Base-by-base conservation (phyloP, 2,797 vertebrate species). In the Eleutherodactylus coqui region DNA sequence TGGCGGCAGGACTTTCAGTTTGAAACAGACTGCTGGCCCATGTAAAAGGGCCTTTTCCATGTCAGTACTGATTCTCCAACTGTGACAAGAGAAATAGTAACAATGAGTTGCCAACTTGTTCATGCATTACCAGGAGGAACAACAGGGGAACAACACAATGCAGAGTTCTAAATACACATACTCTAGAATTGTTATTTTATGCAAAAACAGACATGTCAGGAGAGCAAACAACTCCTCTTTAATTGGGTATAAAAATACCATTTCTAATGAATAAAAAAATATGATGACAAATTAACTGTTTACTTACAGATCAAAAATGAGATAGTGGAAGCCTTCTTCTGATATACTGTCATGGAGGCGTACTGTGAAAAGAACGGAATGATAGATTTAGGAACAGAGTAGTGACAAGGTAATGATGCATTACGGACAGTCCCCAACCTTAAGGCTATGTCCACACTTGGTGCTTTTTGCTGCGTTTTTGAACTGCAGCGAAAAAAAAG, bases 341-440 rank as follows among this genome's bases (percentile, higher is more conserved):
- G 97, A 98, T 93, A 98, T 98, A 91, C 97, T 98, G 95, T 98
- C 97, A 43, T 98, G 97, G 90, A 98, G 97, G 82, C 97, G 96
- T 89, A 98, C 97, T 98, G 95, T 2, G 47, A 24, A 85, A 27
- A 81, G 90, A 87, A 78, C 75, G 85, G 77, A 72, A 16, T 17
- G 1, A 69, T 17, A 72, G 1, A 62, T 41, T 69, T 72, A 73
- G 21, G 21, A 45, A 7, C 21, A 43, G 41, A n/a, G n/a, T n/a
- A n/a, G n/a, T n/a, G 70, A 73, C 38, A 73, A 43, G 19, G 38
- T 21, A 75, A 13, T 29, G 29, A 32, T 49, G 13, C 47, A 14
- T 41, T n/a, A 2, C 3, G 21, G 14, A 19, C n/a, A 1, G n/a
- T 5, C 29, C 11, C 70, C 24, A 73, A 45, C 41, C 21, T 45